Conservation (phyloP, 2,113 vertebrate species). For the Pomatorhinus ruficollis region DNA sequence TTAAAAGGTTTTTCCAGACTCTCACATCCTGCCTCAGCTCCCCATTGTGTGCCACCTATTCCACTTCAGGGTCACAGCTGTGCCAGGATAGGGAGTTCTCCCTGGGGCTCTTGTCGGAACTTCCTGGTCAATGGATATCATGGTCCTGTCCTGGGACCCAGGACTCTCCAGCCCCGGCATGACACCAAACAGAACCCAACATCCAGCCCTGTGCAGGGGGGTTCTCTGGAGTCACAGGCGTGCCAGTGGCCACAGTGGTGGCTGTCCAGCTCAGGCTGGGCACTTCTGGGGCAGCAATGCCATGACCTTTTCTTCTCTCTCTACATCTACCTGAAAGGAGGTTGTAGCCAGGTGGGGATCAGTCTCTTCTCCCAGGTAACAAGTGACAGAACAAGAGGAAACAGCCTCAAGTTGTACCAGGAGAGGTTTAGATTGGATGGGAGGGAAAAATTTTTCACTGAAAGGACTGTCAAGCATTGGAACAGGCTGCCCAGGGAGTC, state of each 20-base stretch:
- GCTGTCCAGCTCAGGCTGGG: not conserved
- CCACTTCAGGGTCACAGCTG: not conserved
- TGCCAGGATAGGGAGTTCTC: accelerated
- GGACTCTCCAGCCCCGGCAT: not conserved
- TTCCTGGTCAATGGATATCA: not conserved
- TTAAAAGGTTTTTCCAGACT: not conserved
- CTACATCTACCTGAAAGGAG: not conserved
- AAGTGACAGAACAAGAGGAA: not conserved
- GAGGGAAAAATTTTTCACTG: not conserved
- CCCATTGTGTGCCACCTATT: not conserved
- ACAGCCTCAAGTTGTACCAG: too few species aligned
- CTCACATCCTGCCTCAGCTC: accelerated
- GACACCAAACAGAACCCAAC: not conserved
- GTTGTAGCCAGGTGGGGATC: not conserved
- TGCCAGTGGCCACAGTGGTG: accelerated
- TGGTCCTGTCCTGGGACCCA: not conserved
- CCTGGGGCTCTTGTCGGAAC: not conserved
- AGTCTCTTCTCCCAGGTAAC: not conserved
- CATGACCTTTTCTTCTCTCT: not conserved
- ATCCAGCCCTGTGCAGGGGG: not conserved
- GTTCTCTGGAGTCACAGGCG: not conserved
- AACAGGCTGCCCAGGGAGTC: not conserved
- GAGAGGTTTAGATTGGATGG: not conserved
- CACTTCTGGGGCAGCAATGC: accelerated
- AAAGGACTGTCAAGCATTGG: not conserved